Evolutionary conservation across 2,113 vertebrate species (phyloP).

Genomic region (Tautogolabrus adspersus): DNA sequence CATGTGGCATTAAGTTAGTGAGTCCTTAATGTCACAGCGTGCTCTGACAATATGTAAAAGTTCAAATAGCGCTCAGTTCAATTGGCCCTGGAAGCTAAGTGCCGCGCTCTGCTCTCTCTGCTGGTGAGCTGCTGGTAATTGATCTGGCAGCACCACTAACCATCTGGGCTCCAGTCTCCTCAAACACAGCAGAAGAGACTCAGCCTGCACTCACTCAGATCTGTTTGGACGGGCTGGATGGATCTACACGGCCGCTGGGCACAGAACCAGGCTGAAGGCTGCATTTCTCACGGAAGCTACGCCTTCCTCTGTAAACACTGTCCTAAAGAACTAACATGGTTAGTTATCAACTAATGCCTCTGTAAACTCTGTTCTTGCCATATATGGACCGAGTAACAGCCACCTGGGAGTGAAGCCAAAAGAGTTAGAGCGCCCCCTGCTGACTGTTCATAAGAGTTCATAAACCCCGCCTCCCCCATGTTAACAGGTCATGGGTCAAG

Average conservation of each 20-base stretch:
- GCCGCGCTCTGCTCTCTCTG: slow-evolving; percentile 46
- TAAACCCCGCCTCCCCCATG: too few species aligned
- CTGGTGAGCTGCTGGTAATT: slow-evolving; percentile 72
- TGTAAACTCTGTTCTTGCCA: too few species aligned
- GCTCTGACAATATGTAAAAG: slow-evolving; percentile 59
- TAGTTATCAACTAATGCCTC: not conserved
- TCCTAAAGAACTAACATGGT: not conserved
- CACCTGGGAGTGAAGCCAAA: too few species aligned
- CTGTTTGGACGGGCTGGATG: slow-evolving; percentile 46
- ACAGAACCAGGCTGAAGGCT: slow-evolving; percentile 29
- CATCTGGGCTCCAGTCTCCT: slow-evolving; percentile 70
- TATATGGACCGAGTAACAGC: too few species aligned
- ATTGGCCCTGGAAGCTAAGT: slow-evolving; percentile 58
- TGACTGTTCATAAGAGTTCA: too few species aligned
- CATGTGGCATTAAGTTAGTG: slow-evolving; percentile 50
- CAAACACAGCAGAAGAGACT: slow-evolving; percentile 62
- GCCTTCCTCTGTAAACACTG: slow-evolving; percentile 33
- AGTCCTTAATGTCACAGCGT: slow-evolving; percentile 61
- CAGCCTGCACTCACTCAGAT: slow-evolving; percentile 49
- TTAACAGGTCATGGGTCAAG: too few species aligned
- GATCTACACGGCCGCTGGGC: slow-evolving; percentile 34
- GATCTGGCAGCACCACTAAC: slow-evolving; percentile 75
- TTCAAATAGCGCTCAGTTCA: slow-evolving; percentile 61
- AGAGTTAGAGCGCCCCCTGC: too few species aligned
- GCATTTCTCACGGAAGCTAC: slow-evolving; percentile 20